Base-by-base conservation (phyloP, 92 coral and sea anemone species). In the Heteractis magnifica region DNA sequence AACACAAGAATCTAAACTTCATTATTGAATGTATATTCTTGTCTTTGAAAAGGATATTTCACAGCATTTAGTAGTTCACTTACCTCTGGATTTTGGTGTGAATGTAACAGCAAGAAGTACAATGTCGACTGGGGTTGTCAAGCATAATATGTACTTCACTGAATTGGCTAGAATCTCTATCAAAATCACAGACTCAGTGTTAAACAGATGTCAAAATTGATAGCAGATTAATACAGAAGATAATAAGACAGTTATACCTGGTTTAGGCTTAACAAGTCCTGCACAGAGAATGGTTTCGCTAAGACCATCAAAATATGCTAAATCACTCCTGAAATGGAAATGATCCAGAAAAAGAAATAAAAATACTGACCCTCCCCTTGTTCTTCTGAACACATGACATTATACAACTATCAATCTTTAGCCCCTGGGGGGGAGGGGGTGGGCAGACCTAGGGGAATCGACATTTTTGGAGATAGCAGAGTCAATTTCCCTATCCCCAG, bases 281-380 rank as follows among this genome's bases (percentile, higher is more conserved):
- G 93, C 98, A 89, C 99, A 91, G 49, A 96, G 86, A 52, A 96
- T 94, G 8, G 99, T 96, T 87, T 96, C 99, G 92, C 98, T 94
- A 72, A 96, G 89, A 74, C 99, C 99, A 90, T 96, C 99, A 90
- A 96, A 96, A 83, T 94, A 96, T 5, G 99, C 99, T 89, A 92
- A 89, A 78, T 96, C 99, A 87, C 98, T 94, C 78, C 99, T 96
- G 82, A 19, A 75, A 68, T 68, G 20, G 9, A 23, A 19, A 7
- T 11, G 2, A 68, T 68, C n/a, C n/a, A 34, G 44, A 34, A 34
- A 34, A 34, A 34, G n/a, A 34, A 34, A 34, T 34, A 34, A 2
- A 34, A 34, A 34, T 34, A 34, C 44, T 34, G 44, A 34, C 44
- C 1, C 2, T 34, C 3, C 1, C 3, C 44, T 34, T 2, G 3